A percentile compares a stretch with the other conserved stretches of the same genome.
Conservation (phyloP, 2,797 vertebrate genomes). For the Coendou prehensilis region DNA sequence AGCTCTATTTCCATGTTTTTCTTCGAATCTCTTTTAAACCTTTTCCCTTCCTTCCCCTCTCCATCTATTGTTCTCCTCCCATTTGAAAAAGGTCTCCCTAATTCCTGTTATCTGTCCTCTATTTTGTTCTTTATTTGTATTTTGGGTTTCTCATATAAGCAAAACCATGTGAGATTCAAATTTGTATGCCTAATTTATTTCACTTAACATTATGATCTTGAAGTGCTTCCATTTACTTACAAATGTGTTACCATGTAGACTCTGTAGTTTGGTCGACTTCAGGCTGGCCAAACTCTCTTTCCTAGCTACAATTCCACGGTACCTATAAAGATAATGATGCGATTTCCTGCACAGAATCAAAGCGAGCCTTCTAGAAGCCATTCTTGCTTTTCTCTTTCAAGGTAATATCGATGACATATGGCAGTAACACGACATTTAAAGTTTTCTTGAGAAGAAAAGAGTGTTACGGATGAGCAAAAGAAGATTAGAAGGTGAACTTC, state of each 20-base stretch:
- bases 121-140: neutral
- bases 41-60: neutral
- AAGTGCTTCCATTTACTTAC: neutral
- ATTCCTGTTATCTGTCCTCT: neutral
- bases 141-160: neutral
- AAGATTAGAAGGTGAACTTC: constrained; percentile 53
- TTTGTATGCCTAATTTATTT: neutral
- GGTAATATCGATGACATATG: neutral
- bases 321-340: neutral
- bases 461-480: neutral
- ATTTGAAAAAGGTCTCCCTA: neutral
- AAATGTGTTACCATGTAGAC: neutral
- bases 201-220: neutral
- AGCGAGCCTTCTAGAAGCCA: constrained; percentile 6
- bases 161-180: neutral
- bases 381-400: neutral
- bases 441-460: constrained; percentile 19
- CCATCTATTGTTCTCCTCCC: neutral
- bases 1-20: neutral
- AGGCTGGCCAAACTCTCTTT: neutral
- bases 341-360: neutral
- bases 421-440: neutral
- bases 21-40: neutral
- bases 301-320: neutral
- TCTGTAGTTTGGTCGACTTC: neutral